phyloP scores from a whole-genome alignment of 2,113 vertebrate species.

The Coregonus clupeaformis region DNA sequence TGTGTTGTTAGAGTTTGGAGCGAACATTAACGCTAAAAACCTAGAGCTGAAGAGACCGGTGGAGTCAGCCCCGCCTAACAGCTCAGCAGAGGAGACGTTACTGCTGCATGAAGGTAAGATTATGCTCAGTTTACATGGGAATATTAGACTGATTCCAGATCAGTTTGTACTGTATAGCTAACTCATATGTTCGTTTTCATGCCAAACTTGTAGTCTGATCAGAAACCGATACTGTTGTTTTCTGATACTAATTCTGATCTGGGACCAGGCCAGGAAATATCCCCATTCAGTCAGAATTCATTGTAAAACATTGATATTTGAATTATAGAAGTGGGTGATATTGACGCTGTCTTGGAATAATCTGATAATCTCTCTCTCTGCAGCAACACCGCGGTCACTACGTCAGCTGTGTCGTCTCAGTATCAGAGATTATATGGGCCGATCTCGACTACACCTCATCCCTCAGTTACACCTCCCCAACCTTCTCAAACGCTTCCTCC shows the following conservation, averaged over 20 bases:
- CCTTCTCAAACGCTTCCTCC: slow-evolving; percentile 82
- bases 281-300: too few species aligned
- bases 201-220: too few species aligned
- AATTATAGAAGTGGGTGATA: too few species aligned
- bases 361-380: background rate
- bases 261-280: too few species aligned
- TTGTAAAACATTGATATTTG: too few species aligned
- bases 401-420: slow-evolving; percentile 81
- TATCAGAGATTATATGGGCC: slow-evolving; percentile 79
- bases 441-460: slow-evolving; percentile 78
- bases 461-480: slow-evolving; percentile 82
- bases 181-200: too few species aligned
- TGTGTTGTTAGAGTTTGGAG: slow-evolving; percentile 84
- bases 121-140: background rate
- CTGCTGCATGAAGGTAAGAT: slow-evolving; percentile 79
- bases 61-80: slow-evolving; percentile 77
- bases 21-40: slow-evolving; percentile 83
- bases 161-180: too few species aligned
- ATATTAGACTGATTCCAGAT: too few species aligned
- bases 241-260: too few species aligned
- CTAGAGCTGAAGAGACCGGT: slow-evolving; percentile 79
- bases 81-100: slow-evolving; percentile 76
- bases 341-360: too few species aligned
- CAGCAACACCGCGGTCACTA: slow-evolving; percentile 81
- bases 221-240: too few species aligned